phyloP scores from a whole-genome alignment of 2,113 vertebrate genomes.

The Xiphorhynchus elegans region DNA sequence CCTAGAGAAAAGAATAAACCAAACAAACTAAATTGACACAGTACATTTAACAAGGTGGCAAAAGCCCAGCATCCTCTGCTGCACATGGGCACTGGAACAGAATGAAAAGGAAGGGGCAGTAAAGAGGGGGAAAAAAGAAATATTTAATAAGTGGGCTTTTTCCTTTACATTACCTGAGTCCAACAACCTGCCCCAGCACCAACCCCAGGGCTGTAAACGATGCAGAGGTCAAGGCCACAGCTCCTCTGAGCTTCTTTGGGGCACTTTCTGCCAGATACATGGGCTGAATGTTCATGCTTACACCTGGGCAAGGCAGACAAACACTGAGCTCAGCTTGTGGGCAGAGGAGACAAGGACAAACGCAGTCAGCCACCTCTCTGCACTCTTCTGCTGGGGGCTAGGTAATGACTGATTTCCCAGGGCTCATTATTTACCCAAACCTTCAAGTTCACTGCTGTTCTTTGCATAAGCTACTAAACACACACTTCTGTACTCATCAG shows the following conservation, averaged over 20 bases:
- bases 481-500: not conserved
- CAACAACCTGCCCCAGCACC: constrained; percentile 85
- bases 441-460: not conserved
- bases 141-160: not conserved
- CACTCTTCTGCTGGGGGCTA: not conserved
- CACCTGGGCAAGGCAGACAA: constrained; percentile 72
- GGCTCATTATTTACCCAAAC: not conserved
- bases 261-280: constrained; percentile 94
- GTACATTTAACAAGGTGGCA: not conserved
- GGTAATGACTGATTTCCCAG: not conserved
- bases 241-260: constrained; percentile 85
- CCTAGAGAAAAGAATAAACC: constrained; percentile 60
- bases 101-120: not conserved
- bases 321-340: not conserved
- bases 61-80: not conserved
- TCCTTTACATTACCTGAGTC: constrained; percentile 78
- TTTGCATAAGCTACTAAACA: not conserved
- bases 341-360: not conserved
- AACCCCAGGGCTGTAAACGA: constrained; percentile 87
- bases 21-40: not conserved
- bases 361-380: not conserved
- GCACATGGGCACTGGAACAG: not conserved
- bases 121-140: not conserved
- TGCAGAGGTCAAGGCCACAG: constrained; percentile 83
- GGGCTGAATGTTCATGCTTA: constrained; percentile 93